A percentile compares a stretch with the other conserved stretches of the same genome.
These are phyloP conservation scores for Lissonota sp. DNA, from an alignment of 2,888 invertebrate genomes.

Conservation along the genomic window DNA sequence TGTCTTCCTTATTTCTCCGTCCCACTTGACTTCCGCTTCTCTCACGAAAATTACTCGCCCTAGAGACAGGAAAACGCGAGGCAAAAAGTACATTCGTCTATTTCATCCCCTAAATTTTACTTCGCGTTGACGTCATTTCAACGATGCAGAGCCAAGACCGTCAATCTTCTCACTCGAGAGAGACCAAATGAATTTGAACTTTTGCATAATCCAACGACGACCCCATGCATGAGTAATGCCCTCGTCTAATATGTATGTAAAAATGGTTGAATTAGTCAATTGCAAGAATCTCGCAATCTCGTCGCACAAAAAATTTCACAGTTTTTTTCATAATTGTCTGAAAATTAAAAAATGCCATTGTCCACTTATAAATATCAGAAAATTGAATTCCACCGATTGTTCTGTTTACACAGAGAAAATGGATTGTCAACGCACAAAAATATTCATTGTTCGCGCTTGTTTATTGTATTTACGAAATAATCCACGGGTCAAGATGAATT, in stretches of 20 bases:
- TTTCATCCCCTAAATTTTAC: background rate
- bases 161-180: constrained; percentile 25
- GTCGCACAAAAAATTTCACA: background rate
- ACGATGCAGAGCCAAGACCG: background rate
- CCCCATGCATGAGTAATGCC: background rate
- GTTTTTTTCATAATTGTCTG: background rate
- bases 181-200: constrained; percentile 49
- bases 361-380: no score
- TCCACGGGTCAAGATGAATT: background rate
- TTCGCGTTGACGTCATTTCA: no score
- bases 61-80: constrained; percentile 13
- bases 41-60: constrained; percentile 22
- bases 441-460: no score
- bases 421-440: no score
- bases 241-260: background rate
- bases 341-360: no score
- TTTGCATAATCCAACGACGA: constrained; percentile 26
- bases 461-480: no score
- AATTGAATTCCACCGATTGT: no score
- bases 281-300: background rate
- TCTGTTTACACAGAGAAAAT: no score
- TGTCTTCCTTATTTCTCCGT: constrained; percentile 3
- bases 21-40: constrained; percentile 4
- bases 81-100: background rate
- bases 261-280: constrained; percentile 18